Conservation (phyloP, 1,140 invertebrate species). For the Diachasmimorpha longicaudata region DNA sequence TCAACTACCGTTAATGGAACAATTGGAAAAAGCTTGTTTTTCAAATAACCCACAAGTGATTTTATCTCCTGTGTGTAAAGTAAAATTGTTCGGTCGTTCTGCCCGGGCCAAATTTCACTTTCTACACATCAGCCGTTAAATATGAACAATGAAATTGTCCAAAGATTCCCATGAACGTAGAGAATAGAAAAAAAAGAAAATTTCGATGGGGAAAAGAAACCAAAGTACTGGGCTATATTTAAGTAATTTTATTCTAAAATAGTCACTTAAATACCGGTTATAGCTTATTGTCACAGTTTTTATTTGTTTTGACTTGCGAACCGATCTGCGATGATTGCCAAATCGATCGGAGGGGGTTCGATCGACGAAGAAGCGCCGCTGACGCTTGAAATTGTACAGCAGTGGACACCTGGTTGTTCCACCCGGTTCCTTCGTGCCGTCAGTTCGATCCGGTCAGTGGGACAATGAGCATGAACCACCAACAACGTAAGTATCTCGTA, state of each 20-base stretch:
- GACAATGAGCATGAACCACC: constrained; percentile 58
- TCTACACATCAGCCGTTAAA: too few species aligned
- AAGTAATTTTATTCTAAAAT: too few species aligned
- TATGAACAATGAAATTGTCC: neutral
- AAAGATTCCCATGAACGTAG: neutral
- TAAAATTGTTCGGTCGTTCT: neutral
- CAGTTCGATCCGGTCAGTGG: constrained; percentile 59
- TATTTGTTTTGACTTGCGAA: neutral
- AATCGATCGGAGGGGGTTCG: neutral
- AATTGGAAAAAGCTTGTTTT: too few species aligned
- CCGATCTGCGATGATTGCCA: neutral
- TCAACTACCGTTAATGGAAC: too few species aligned
- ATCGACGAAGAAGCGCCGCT: constrained; percentile 32
- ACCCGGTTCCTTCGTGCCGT: constrained; percentile 56
- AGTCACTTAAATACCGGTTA: too few species aligned
- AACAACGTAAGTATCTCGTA: constrained; percentile 46
- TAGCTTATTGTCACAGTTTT: too few species aligned
- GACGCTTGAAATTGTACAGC: constrained; percentile 39
- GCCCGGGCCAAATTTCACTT: too few species aligned
- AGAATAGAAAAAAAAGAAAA: neutral
- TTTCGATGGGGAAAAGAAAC: neutral
- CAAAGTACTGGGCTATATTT: too few species aligned
- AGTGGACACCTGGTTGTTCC: constrained; percentile 52
- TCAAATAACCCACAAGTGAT: too few species aligned
- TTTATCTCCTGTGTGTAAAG: neutral